These are phyloP conservation scores for Agrilus cyanescens DNA, from an alignment of 2,888 invertebrate genomes.

Conservation along the genomic window DNA sequence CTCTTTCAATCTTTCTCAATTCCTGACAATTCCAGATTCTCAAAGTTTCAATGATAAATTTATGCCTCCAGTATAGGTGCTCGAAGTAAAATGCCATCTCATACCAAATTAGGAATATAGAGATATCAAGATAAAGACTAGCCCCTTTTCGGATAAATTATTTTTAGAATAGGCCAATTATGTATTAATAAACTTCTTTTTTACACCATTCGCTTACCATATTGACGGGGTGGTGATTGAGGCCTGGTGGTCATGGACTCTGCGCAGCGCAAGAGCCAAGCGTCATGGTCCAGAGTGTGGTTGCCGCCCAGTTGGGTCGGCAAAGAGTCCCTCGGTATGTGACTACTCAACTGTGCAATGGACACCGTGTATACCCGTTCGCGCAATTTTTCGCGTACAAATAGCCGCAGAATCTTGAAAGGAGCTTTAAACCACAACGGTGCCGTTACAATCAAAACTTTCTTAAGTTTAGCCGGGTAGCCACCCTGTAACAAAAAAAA, in stretches of 20 bases:
- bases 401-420: slow-evolving; percentile 86
- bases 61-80: too few species aligned
- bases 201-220: slow-evolving; percentile 22
- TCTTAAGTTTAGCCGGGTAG: slow-evolving; percentile 93
- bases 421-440: slow-evolving; percentile 98
- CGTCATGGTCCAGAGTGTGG: slow-evolving; percentile 76
- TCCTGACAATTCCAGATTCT: too few species aligned
- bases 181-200: too few species aligned
- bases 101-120: too few species aligned
- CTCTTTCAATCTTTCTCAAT: too few species aligned
- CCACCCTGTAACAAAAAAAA: slow-evolving; percentile 61
- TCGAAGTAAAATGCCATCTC: too few species aligned
- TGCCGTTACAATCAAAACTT: slow-evolving; percentile 93
- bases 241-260: slow-evolving; percentile 65
- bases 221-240: slow-evolving; percentile 29
- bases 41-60: too few species aligned
- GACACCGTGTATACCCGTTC: slow-evolving; percentile 93
- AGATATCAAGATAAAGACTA: too few species aligned
- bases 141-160: too few species aligned
- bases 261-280: slow-evolving; percentile 59
- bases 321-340: slow-evolving; percentile 82
- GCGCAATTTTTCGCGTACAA: slow-evolving; percentile 89
- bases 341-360: slow-evolving; percentile 75
- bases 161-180: too few species aligned
- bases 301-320: slow-evolving; percentile 83